Percentiles rank a stretch among this genome's conserved stretches.
These are phyloP conservation scores for Triplophysa bombifrons DNA, from an alignment of 2,797 vertebrate genomes.

Conservation along the genomic window DNA sequence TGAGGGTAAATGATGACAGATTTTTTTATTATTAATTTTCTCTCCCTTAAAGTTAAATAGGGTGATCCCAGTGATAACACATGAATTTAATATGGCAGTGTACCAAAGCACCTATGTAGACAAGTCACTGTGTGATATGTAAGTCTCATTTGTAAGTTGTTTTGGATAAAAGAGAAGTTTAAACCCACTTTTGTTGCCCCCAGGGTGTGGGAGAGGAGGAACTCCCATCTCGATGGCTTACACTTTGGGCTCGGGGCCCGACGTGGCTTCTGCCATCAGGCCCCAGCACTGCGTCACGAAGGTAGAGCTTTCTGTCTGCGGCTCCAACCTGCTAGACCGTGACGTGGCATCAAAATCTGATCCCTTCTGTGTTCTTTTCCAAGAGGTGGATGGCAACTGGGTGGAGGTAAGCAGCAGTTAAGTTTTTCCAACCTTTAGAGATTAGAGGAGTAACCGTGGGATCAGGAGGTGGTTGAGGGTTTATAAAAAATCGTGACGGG, in stretches of 20 bases:
- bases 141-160: no score
- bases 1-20: no score
- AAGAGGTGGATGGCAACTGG: slow-evolving; percentile 90
- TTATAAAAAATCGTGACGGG: not conserved
- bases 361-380: slow-evolving; percentile 96
- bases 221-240: slow-evolving; percentile 84
- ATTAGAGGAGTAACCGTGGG: not conserved
- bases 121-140: no score
- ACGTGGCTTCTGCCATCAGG: slow-evolving; percentile 68
- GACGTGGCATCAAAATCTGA: slow-evolving; percentile 98
- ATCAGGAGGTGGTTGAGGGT: not conserved
- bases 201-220: slow-evolving; percentile 74
- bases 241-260: slow-evolving; percentile 71
- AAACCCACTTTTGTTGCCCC: slow-evolving; percentile 3
- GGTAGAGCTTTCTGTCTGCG: slow-evolving; percentile 90
- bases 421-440: not conserved
- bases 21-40: no score
- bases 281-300: slow-evolving; percentile 90
- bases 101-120: no score
- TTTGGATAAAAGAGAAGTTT: not conserved
- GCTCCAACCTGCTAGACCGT: slow-evolving; percentile 89
- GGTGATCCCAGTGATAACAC: no score
- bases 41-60: not conserved
- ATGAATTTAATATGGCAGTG: not conserved
- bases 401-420: slow-evolving; percentile 80